Base-by-base conservation (phyloP, 2,113 vertebrate genomes). In the Sceloporus tristichus region DNA sequence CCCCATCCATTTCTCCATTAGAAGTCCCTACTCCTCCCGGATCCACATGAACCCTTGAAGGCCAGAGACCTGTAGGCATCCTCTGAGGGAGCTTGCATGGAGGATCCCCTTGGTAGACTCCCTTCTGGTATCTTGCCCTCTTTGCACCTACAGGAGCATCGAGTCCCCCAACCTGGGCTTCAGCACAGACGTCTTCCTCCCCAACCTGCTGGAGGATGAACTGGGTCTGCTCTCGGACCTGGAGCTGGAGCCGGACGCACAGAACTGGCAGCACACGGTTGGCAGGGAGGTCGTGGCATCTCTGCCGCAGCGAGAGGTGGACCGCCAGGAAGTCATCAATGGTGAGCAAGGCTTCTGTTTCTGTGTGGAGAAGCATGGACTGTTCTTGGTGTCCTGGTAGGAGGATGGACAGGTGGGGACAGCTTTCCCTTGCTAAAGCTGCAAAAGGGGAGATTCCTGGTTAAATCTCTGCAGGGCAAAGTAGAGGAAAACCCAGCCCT, bases 251-350 rank as follows among this genome's bases (percentile, higher is more conserved):
- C 92, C 90, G 0, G 98, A 99, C 1, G 81, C 96, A 4, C 98
- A 98, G 42, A 98, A 98, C 96, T 99, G 98, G 98, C 98, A 98
- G 95, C 98, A 98, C 74, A 97, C 95, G 0, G 97, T 98, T 65
- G 94, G 97, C 34, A 92, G 96, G 25, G 98, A 98, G 0, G 95
- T 97, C 16, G 96, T 98, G 11, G 90, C 96, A 11, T 89, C 96
- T 0, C 96, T 99, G 6, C 94, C 94, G 1, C 95, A 97, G 21
- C 96, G 95, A 29, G 98, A 99, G 94, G 94, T 98, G 16, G 98
- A 99, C 59, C 94, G 98, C 2, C 98, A 99, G 89, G 98, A 99
- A 2, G 98, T 99, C 85, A 99, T 99, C 85, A 98, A 99, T 0
- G 98, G 98, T 99, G 85, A 96, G 95, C 34, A n/a, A 4, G 11